Evolutionary conservation across 1,140 invertebrate species (phyloP).

Genomic region (Anastrepha ludens): DNA sequence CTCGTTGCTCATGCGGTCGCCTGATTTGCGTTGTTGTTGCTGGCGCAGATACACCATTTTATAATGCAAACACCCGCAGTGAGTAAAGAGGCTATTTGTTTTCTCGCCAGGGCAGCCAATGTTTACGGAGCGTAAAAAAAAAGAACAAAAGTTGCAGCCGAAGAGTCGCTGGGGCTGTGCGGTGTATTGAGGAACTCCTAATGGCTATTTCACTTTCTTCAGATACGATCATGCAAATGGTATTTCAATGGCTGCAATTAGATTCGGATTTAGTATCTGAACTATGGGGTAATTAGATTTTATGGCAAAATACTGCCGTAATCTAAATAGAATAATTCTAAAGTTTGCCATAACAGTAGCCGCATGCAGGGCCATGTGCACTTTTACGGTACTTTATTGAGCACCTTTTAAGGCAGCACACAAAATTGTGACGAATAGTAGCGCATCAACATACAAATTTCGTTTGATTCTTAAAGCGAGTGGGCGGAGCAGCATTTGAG

Average conservation of each 20-base stretch:
- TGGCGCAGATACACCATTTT: constrained; percentile 12
- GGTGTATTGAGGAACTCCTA: no score
- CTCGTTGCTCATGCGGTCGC: neutral
- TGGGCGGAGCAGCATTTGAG: constrained; percentile 33
- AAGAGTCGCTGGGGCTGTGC: no score
- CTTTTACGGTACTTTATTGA: neutral
- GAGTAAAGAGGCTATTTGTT: constrained; percentile 38
- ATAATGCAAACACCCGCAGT: constrained; percentile 23
- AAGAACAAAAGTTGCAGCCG: neutral
- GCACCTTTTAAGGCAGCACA: neutral
- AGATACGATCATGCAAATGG: neutral
- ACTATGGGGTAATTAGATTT: constrained; percentile 33
- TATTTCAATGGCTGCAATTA: constrained; percentile 35
- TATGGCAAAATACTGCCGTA: constrained; percentile 17
- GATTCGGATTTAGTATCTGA: constrained; percentile 24
- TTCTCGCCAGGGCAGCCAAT: neutral
- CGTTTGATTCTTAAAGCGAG: neutral
- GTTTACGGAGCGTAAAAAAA: neutral
- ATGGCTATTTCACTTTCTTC: no score
- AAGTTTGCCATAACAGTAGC: neutral
- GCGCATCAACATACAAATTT: neutral
- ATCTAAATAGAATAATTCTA: constrained; percentile 25
- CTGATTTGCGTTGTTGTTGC: neutral
- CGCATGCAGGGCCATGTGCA: constrained; percentile 33
- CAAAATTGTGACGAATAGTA: neutral